Base-by-base conservation (phyloP, 2,888 invertebrate species). In the Malachius bipustulatus region DNA sequence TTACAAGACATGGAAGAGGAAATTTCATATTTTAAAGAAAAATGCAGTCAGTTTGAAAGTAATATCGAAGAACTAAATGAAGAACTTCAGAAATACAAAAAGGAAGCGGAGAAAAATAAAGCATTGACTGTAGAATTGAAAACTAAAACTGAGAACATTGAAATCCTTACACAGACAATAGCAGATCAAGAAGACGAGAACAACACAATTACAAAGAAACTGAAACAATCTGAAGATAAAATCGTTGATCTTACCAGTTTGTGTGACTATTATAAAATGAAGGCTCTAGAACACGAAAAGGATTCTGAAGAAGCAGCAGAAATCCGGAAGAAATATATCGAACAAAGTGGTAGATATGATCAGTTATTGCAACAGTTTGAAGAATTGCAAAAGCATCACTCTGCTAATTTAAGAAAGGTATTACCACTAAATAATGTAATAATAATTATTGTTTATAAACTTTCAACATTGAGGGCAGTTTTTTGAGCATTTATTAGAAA, bases 311-410 rank as follows among this genome's bases (percentile, higher is more conserved):
- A 60, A 30, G 40, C 49, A 24, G 46, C 46, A 10, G 43, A 48
- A 16, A 47, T 53, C 32, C 45, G 54, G 16, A 55, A 52, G 30
- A 57, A 55, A 32, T 59, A 57, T 38, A 55, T 59, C 8, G 56
- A 59, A 13, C 51, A 57, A 31, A 55, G 57, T 34, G 57, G 57
- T 9, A 56, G 53, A 45, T 57, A 57, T 31, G 58, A 59, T 37
- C 47, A 51, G 11, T 37, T 57, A 31, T 37, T 52, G 24, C 54
- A 56, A 35, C 52, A 53, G 36, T 52, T 45, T 34, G 58, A 58
- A 39, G 42, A 43, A 15, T 16, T 56, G 15, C 34, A 35, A 12
- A 26, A 16, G 27, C 4, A 14, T 10, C 26, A 30, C 19, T 6
- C 3, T 4, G 12, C 24, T 10, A 11, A 36, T 10, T 12, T 14